Evolutionary conservation across 1,140 invertebrate species (phyloP).

Genomic region (Proales similis): DNA sequence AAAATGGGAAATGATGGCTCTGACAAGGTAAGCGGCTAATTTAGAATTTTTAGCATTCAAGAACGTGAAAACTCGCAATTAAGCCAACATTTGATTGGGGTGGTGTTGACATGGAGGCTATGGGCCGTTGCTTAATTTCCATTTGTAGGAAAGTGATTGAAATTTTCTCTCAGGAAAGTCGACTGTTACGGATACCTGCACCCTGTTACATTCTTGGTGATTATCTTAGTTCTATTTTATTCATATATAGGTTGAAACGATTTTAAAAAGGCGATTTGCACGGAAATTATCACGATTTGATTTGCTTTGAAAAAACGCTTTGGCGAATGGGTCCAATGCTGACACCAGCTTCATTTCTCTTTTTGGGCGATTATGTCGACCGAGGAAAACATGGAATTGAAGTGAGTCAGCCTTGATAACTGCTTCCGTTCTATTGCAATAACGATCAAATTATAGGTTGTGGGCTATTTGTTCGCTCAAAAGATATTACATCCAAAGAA

Average conservation of each 20-base stretch:
- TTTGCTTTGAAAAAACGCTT: conserved; percentile 60
- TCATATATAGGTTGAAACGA: conserved; percentile 3
- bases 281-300: conserved; percentile 59
- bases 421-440: conserved; percentile 3
- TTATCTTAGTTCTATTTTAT: too few species aligned
- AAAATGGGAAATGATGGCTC: not conserved
- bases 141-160: conserved; percentile 49
- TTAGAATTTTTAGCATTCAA: not conserved
- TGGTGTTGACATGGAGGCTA: conserved; percentile 51
- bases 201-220: conserved; percentile 58
- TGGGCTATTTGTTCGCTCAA: conserved; percentile 62
- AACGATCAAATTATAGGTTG: conserved; percentile 50
- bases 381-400: conserved; percentile 60
- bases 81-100: conserved; percentile 55
- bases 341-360: conserved; percentile 58
- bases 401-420: conserved; percentile 43
- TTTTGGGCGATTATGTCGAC: conserved; percentile 64
- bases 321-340: conserved; percentile 59
- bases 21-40: not conserved
- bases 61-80: not conserved
- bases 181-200: conserved; percentile 55
- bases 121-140: conserved; percentile 53
- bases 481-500: conserved; percentile 61
- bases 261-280: conserved; percentile 57
- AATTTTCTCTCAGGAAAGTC: conserved; percentile 48